Evolutionary conservation across 2,888 invertebrate genomes (phyloP).

Genomic region (Sialis lutaria): DNA sequence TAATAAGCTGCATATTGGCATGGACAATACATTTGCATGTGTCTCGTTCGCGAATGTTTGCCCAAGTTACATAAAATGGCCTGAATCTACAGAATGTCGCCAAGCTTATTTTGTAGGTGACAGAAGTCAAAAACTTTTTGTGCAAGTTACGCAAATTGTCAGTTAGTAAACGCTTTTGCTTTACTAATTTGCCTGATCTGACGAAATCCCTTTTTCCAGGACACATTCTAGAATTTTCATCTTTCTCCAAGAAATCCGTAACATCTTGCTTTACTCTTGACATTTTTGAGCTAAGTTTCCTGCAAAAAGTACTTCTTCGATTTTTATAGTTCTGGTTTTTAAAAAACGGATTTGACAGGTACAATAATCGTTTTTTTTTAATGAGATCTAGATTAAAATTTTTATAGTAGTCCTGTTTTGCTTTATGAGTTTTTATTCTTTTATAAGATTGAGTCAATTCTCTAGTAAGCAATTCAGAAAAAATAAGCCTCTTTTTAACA

Average conservation of each 20-base stretch:
- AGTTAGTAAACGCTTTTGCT: slow-evolving; percentile 7
- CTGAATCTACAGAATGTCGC: slow-evolving; percentile 1
- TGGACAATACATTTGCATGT: not conserved
- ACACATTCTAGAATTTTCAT: slow-evolving; percentile 6
- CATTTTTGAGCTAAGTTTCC: slow-evolving; percentile 1
- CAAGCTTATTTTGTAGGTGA: slow-evolving; percentile 1
- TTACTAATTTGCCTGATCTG: slow-evolving; percentile 1
- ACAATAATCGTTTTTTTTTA: slow-evolving; percentile 9
- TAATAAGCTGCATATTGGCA: slow-evolving; percentile 1
- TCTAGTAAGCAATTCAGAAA: too few species aligned
- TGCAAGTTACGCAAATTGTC: not conserved
- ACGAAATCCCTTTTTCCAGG: slow-evolving; percentile 5
- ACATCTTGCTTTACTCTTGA: slow-evolving; percentile 1
- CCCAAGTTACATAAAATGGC: slow-evolving; percentile 1
- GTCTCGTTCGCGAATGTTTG: not conserved
- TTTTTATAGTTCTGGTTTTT: slow-evolving; percentile 10
- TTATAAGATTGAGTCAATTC: not conserved
- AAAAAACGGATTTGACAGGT: slow-evolving; percentile 9
- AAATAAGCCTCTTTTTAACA: too few species aligned
- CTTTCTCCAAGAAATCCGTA: slow-evolving; percentile 6
- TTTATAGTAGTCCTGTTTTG: slow-evolving; percentile 9
- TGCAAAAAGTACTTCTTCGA: slow-evolving; percentile 3
- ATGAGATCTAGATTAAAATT: slow-evolving; percentile 8
- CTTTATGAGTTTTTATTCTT: slow-evolving; percentile 9
- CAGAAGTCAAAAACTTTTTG: slow-evolving; percentile 1